Conservation (phyloP, 2,888 invertebrate genomes). For the Drosophila imparisetae region DNA sequence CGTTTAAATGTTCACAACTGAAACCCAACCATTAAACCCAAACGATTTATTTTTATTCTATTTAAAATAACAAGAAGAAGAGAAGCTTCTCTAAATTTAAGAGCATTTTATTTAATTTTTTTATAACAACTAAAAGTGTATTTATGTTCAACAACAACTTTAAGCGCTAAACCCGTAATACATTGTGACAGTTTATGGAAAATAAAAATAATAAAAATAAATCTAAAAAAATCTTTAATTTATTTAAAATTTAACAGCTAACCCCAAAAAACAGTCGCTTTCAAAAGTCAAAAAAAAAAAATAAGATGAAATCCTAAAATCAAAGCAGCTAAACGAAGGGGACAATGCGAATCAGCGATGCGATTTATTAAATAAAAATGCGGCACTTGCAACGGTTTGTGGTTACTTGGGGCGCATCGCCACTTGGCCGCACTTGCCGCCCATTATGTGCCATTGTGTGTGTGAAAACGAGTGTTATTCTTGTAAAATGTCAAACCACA, state of each 20-base stretch:
- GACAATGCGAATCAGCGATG: constrained; percentile 46
- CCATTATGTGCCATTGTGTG: constrained; percentile 44
- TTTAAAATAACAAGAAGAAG: background rate
- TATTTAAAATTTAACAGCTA: constrained; percentile 14
- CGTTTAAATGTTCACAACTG: constrained; percentile 37
- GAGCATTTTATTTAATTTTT: constrained; percentile 27
- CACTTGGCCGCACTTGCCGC: constrained; percentile 26
- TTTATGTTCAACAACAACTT: constrained; percentile 54
- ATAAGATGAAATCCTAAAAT: constrained; percentile 18
- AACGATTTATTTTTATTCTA: constrained; percentile 40
- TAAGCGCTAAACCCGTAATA: constrained; percentile 64
- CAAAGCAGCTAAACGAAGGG: constrained; percentile 12
- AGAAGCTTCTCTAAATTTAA: constrained; percentile 26
- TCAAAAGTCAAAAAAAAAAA: constrained; percentile 28
- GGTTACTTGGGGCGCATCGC: constrained; percentile 46
- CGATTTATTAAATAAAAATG: constrained; percentile 73
- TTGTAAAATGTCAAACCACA: constrained; percentile 65
- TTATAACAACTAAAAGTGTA: constrained; percentile 36
- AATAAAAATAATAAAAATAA: constrained; percentile 22
- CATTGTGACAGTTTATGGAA: constrained; percentile 74
- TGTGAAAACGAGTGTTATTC: constrained; percentile 66
- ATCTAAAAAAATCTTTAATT: constrained; percentile 13
- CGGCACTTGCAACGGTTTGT: constrained; percentile 70
- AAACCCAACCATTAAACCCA: constrained; percentile 51
- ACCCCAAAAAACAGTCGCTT: constrained; percentile 33